phyloP scores from a whole-genome alignment of 2,113 vertebrate species.

The Rhinopithecus roxellana region DNA sequence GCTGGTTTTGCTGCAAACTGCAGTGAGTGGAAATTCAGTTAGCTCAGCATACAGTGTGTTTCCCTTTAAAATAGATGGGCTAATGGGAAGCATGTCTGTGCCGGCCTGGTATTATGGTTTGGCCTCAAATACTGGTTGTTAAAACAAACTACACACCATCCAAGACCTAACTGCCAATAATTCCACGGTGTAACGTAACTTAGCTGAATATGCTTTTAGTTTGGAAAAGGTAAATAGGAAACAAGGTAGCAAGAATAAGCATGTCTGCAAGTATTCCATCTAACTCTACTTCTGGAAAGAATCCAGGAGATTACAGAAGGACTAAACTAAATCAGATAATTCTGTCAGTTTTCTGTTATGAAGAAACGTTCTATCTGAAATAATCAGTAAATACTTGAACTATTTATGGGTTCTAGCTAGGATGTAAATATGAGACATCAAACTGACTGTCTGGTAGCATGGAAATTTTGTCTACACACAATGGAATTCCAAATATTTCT shows the following conservation, averaged over 20 bases:
- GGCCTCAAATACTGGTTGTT: constrained; percentile 73
- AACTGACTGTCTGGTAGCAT: not conserved
- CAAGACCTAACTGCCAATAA: constrained; percentile 64
- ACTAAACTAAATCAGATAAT: not conserved
- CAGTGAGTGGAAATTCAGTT: constrained; percentile 66
- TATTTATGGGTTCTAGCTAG: not conserved
- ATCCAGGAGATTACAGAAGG: constrained; percentile 67
- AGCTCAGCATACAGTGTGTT: constrained; percentile 51
- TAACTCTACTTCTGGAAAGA: constrained; percentile 64
- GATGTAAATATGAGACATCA: not conserved
- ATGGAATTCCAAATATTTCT: not conserved
- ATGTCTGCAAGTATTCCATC: constrained; percentile 69
- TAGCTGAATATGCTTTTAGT: constrained; percentile 75
- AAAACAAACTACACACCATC: constrained; percentile 75
- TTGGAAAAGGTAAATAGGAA: constrained; percentile 79
- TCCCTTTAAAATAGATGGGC: constrained; percentile 65
- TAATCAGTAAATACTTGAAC: not conserved
- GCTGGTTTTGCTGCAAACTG: constrained; percentile 70
- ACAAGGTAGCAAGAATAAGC: constrained; percentile 72
- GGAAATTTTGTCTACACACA: not conserved
- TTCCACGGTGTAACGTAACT: constrained; percentile 64
- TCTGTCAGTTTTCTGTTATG: not conserved
- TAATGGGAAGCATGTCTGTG: constrained; percentile 77
- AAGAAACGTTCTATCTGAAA: constrained; percentile 2
- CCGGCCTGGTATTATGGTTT: constrained; percentile 60